Evolutionary conservation across 2,113 vertebrate genomes (phyloP).

Genomic region (Vimba vimba): DNA sequence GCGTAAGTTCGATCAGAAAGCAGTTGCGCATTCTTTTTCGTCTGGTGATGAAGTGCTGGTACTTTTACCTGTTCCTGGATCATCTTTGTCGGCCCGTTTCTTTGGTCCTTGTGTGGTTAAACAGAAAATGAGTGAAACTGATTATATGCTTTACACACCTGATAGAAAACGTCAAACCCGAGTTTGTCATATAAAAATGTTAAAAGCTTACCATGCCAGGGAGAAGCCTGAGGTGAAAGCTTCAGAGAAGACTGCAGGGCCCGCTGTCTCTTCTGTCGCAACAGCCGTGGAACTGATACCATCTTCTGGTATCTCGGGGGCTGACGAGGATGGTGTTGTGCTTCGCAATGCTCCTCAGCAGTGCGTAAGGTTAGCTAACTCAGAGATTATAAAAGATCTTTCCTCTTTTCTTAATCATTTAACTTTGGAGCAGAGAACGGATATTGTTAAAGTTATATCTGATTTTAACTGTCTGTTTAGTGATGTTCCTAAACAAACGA

Average conservation of each 20-base stretch:
- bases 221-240: neutral
- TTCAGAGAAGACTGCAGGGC: neutral
- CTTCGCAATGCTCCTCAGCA: neutral
- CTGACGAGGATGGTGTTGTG: neutral
- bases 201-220: neutral
- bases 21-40: neutral
- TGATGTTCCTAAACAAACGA: too few relatives aligned
- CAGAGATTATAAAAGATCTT: neutral
- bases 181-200: neutral
- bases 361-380: neutral
- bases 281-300: neutral
- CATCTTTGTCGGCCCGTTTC: neutral
- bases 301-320: neutral
- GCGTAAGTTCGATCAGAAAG: neutral
- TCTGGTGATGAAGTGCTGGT: neutral
- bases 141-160: neutral
- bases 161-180: neutral
- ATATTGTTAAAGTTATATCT: neutral
- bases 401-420: neutral
- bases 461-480: neutral
- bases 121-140: neutral
- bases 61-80: neutral
- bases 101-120: neutral
- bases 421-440: neutral
- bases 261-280: neutral